Evolutionary conservation across 2,888 invertebrate species (phyloP).

Genomic region (Tachina lurida): DNA sequence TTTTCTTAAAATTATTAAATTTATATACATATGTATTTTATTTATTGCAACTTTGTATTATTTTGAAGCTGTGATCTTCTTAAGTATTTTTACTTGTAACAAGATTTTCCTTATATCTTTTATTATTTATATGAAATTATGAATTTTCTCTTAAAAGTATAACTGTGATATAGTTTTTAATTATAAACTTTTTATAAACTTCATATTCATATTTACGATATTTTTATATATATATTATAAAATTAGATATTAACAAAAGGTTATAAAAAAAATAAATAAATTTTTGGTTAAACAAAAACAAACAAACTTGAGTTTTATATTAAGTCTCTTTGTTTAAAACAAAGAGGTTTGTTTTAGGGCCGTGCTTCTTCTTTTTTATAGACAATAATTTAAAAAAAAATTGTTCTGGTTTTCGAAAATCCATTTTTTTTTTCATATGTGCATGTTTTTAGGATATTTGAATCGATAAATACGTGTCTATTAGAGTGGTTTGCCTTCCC

Average conservation of each 20-base stretch:
- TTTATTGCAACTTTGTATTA: background rate
- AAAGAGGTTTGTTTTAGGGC: too few species aligned
- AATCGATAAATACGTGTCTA: too few species aligned
- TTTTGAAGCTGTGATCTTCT: conserved; percentile 12
- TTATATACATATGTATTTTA: background rate
- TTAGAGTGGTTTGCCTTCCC: too few species aligned
- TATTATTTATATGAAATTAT: conserved; percentile 41
- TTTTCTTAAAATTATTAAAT: background rate
- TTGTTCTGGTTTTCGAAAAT: too few species aligned
- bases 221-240: background rate
- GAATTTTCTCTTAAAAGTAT: conserved; percentile 4
- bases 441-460: too few species aligned
- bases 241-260: background rate
- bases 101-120: conserved; percentile 21
- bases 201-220: conserved; percentile 3
- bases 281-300: too few species aligned
- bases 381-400: too few species aligned
- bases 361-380: too few species aligned
- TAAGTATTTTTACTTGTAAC: conserved; percentile 28
- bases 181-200: conserved; percentile 3
- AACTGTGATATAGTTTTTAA: conserved; percentile 62
- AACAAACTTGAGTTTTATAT: too few species aligned
- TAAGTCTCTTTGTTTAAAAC: too few species aligned
- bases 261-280: background rate
- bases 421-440: too few species aligned